phyloP scores from a whole-genome alignment of 2,888 invertebrate genomes.

The Tyria jacobaeae region DNA sequence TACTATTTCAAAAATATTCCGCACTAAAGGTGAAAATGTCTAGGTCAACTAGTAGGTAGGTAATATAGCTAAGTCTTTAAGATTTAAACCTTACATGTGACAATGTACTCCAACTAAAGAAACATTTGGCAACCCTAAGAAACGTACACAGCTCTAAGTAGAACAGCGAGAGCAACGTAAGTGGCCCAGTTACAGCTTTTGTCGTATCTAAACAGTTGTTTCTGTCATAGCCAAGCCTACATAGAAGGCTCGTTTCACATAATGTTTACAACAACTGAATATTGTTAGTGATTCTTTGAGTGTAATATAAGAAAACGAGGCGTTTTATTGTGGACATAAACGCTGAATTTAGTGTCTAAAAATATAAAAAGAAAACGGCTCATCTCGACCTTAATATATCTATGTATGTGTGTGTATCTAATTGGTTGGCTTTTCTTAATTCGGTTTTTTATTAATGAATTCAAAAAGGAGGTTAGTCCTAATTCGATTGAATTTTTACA shows the following conservation, averaged over 20 bases:
- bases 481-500: too few relatives aligned
- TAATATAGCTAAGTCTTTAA: neutral
- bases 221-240: constrained; percentile 51
- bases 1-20: neutral
- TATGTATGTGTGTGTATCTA: too few relatives aligned
- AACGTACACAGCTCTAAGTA: constrained; percentile 50
- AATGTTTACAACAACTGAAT: constrained; percentile 29
- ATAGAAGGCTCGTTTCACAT: constrained; percentile 40
- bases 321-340: constrained; percentile 7
- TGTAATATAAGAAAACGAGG: constrained; percentile 6
- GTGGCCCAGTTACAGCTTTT: constrained; percentile 73
- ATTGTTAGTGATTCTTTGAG: constrained; percentile 32
- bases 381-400: too few relatives aligned
- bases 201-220: constrained; percentile 75
- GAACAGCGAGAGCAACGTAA: constrained; percentile 57
- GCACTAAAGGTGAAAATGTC: neutral
- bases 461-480: too few relatives aligned
- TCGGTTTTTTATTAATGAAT: too few relatives aligned
- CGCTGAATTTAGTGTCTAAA: neutral
- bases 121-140: constrained; percentile 41
- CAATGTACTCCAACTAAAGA: neutral
- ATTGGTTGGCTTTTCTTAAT: too few relatives aligned
- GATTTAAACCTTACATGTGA: neutral
- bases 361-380: too few relatives aligned
- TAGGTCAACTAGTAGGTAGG: neutral